A percentile compares a stretch with the other conserved stretches of the same genome.
Evolutionary conservation across 2,888 invertebrate species (phyloP).

Genomic region (Apeira syringaria): DNA sequence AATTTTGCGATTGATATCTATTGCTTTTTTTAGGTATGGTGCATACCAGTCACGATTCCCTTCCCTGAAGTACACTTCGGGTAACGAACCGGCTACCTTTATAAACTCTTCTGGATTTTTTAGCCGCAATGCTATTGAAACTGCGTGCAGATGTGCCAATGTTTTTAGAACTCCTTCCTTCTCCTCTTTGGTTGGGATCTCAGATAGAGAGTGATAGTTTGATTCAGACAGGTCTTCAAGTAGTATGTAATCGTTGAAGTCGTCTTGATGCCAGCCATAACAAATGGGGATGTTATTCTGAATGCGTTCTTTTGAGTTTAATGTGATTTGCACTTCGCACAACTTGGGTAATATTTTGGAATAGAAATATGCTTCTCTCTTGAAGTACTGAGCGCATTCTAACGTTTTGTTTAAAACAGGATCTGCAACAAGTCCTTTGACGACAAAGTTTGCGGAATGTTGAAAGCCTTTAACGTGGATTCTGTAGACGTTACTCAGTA

Average conservation of each 20-base stretch:
- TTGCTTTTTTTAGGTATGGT: constrained; percentile 43
- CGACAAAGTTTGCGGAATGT: constrained; percentile 43
- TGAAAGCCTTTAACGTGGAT: constrained; percentile 39
- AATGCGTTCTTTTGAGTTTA: constrained; percentile 47
- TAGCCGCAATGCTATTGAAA: constrained; percentile 47
- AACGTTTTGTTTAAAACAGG: constrained; percentile 41
- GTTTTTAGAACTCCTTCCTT: constrained; percentile 43
- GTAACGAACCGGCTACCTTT: constrained; percentile 36
- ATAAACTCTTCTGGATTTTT: constrained; percentile 44
- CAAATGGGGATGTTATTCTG: constrained; percentile 44
- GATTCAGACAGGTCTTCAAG: constrained; percentile 51
- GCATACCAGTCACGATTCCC: constrained; percentile 47
- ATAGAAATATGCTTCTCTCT: constrained; percentile 50
- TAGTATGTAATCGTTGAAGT: constrained; percentile 50
- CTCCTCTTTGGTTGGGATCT: constrained; percentile 36
- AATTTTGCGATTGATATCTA: constrained; percentile 43
- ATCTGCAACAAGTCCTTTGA: constrained; percentile 47
- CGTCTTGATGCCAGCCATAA: constrained; percentile 46
- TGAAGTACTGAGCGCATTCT: constrained; percentile 39
- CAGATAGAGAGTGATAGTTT: constrained; percentile 36
- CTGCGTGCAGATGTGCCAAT: constrained; percentile 57
- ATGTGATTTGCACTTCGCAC: constrained; percentile 40
- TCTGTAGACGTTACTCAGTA: constrained; percentile 54
- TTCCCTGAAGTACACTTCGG: constrained; percentile 49
- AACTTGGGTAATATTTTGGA: constrained; percentile 44